phyloP scores from a whole-genome alignment of 2,797 vertebrate genomes.

The Falco novaeseelandiae region DNA sequence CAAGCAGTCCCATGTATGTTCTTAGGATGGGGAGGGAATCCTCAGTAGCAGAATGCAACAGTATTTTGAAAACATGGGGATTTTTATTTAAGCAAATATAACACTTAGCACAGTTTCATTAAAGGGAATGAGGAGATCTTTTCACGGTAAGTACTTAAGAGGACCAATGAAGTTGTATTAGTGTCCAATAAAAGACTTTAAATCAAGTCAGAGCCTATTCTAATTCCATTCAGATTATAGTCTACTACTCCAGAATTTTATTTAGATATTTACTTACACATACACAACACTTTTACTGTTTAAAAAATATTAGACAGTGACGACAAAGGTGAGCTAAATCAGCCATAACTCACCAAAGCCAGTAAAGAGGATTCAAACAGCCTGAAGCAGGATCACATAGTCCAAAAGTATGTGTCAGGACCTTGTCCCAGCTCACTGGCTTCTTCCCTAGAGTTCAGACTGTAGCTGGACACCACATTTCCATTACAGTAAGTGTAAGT shows the following conservation, averaged over 20 bases:
- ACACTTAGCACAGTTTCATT: neutral
- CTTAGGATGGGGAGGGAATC: neutral
- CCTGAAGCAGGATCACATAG: neutral
- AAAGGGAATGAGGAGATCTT: neutral
- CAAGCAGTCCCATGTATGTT: neutral
- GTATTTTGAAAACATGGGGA: neutral
- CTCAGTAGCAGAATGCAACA: neutral
- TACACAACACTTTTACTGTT: neutral
- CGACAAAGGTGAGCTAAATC: neutral
- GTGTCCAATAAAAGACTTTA: neutral
- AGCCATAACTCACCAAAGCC: neutral
- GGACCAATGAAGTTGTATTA: neutral
- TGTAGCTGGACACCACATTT: accelerated
- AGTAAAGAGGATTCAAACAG: neutral
- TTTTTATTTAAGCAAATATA: neutral
- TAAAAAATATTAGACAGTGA: neutral
- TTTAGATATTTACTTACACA: neutral
- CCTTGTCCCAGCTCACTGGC: neutral
- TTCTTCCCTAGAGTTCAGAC: neutral
- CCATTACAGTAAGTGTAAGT: neutral
- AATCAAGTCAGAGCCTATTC: neutral
- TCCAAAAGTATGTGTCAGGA: neutral
- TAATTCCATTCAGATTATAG: neutral
- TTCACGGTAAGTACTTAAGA: neutral
- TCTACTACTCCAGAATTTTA: neutral